A percentile compares a stretch with the other conserved stretches of the same genome.
Evolutionary conservation across 2,888 invertebrate species (phyloP).

Genomic region (Leptinotarsa tumamoca): DNA sequence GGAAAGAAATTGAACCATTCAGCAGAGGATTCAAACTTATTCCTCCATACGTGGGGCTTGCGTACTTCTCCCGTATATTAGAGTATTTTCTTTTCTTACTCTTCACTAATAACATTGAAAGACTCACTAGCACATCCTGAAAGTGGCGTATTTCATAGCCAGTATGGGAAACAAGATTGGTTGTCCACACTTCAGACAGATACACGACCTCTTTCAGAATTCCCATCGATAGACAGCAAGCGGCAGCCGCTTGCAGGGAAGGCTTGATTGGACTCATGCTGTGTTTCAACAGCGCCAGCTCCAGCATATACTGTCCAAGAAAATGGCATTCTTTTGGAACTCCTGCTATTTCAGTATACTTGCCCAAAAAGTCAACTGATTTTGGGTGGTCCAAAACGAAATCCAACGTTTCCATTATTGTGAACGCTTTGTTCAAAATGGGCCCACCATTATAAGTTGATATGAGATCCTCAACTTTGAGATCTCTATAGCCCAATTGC

Average conservation of each 20-base stretch:
- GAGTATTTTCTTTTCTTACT: slow-evolving; percentile 60
- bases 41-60: too few species aligned
- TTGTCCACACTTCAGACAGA: slow-evolving; percentile 75
- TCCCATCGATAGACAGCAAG: slow-evolving; percentile 78
- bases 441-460: not conserved
- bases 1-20: too few species aligned
- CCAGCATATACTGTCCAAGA: slow-evolving; percentile 88
- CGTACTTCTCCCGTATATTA: too few species aligned
- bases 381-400: not conserved
- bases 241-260: slow-evolving; percentile 86
- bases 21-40: too few species aligned
- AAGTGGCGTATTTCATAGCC: slow-evolving; percentile 79
- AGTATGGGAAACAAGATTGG: slow-evolving; percentile 81
- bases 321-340: slow-evolving; percentile 55
- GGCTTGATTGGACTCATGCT: slow-evolving; percentile 82
- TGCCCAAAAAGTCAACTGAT: not conserved
- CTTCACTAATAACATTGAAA: slow-evolving; percentile 79
- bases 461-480: not conserved
- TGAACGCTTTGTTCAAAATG: not conserved
- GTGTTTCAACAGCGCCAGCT: slow-evolving; percentile 85
- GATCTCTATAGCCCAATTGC: not conserved
- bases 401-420: not conserved
- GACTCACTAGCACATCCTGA: slow-evolving; percentile 74
- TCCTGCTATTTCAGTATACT: not conserved
- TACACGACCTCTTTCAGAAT: slow-evolving; percentile 69